phyloP scores from a whole-genome alignment of 2,113 vertebrate species.

The Rhynchomys soricoides region DNA sequence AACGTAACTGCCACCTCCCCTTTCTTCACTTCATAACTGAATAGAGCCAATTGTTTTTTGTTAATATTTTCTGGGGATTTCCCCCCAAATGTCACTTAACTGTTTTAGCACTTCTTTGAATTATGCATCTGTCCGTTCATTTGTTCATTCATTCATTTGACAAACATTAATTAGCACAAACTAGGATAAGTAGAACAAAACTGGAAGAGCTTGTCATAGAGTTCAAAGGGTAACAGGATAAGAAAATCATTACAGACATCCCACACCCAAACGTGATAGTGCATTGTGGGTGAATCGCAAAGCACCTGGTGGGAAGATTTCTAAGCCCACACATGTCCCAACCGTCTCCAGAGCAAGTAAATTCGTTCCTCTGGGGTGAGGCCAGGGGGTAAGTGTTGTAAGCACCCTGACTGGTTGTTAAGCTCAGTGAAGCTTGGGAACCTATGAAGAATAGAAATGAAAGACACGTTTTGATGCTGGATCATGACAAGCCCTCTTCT shows the following conservation, averaged over 20 bases:
- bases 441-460: conserved; percentile 41
- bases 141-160: conserved; percentile 2
- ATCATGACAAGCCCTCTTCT: background rate
- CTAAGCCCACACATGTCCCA: background rate
- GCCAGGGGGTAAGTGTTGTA: background rate
- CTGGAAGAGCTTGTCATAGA: background rate
- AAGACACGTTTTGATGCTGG: background rate
- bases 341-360: background rate
- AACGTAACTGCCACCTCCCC: background rate
- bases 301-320: background rate
- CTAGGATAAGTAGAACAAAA: conserved; percentile 3
- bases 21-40: conserved; percentile 33
- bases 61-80: background rate
- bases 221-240: background rate
- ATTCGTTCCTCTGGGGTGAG: background rate
- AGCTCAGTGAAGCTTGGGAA: conserved; percentile 1
- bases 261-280: background rate
- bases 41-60: background rate
- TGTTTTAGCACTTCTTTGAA: conserved; percentile 28
- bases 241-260: background rate
- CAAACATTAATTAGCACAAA: conserved; percentile 45
- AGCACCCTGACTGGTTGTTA: background rate
- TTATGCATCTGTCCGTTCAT: background rate
- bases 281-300: background rate
- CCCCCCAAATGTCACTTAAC: conserved; percentile 9